A percentile compares a stretch with the other conserved stretches of the same genome.
Conservation (phyloP, 2,797 vertebrate genomes). For the Muscicapa comitata region DNA sequence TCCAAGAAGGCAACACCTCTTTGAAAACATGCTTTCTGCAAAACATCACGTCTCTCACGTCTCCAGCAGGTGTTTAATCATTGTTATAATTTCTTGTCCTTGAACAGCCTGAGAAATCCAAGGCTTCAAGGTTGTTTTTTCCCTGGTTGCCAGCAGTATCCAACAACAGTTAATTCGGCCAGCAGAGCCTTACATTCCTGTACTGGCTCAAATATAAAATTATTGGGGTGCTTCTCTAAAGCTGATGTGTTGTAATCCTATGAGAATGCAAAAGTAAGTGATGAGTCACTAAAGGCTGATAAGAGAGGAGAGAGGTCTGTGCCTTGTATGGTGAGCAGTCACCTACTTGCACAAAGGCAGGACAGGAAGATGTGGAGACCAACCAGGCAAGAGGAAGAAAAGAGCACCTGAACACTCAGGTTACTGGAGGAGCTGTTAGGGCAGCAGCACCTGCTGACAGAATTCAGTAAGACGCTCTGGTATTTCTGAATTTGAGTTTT, state of each 20-base stretch:
- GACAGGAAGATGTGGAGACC: not conserved
- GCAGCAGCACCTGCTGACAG: not conserved
- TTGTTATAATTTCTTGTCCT: too few relatives aligned
- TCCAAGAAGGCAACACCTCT: too few relatives aligned
- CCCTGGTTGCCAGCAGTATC: too few relatives aligned
- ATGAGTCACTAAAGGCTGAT: not conserved
- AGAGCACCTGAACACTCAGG: too few relatives aligned
- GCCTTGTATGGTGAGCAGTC: not conserved
- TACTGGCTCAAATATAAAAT: not conserved
- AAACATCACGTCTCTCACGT: too few relatives aligned
- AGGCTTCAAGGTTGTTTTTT: too few relatives aligned
- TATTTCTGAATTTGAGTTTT: not conserved
- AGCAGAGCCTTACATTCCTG: accelerated
- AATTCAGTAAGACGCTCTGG: not conserved
- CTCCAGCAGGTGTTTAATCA: too few relatives aligned
- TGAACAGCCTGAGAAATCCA: too few relatives aligned
- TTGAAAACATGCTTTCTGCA: too few relatives aligned
- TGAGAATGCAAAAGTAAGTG: not conserved
- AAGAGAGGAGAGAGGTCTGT: not conserved
- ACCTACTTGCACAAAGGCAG: not conserved
- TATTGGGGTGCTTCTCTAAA: not conserved
- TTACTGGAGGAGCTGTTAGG: not conserved
- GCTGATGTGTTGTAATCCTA: not conserved
- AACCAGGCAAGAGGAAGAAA: not conserved
- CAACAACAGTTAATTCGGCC: not conserved